Conservation (phyloP, 92 coral and sea anemone genomes). For the Phymanthus crucifer region DNA sequence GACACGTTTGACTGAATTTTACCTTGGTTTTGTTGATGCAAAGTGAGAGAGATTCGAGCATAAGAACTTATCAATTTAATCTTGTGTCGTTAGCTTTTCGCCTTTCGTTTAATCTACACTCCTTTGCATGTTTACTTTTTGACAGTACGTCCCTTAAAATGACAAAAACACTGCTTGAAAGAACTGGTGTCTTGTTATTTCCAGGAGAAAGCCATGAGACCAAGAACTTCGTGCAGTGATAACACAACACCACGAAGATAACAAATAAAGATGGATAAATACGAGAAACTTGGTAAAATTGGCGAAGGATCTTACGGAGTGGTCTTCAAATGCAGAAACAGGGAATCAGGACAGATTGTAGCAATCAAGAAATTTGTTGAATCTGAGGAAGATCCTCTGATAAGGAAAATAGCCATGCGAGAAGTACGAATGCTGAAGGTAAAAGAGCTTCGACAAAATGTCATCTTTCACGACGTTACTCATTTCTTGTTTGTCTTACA, state of each 20-base stretch:
- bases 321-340: slow-evolving; percentile 94
- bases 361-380: slow-evolving; percentile 98
- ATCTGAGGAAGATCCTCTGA: slow-evolving; percentile 91
- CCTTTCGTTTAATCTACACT: neutral
- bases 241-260: neutral
- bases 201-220: slow-evolving; percentile 15
- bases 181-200: neutral
- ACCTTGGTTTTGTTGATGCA: neutral
- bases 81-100: neutral
- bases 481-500: neutral
- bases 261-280: slow-evolving; percentile 73
- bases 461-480: neutral
- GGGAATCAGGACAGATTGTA: slow-evolving; percentile 86
- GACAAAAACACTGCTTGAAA: neutral
- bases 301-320: slow-evolving; percentile 99
- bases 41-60: neutral
- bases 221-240: neutral
- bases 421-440: slow-evolving; percentile 97
- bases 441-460: slow-evolving; percentile 3
- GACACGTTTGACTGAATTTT: slow-evolving; percentile 5
- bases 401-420: slow-evolving; percentile 92
- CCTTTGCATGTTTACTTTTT: neutral
- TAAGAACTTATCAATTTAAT: too few relatives aligned
- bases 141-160: neutral
- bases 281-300: slow-evolving; percentile 89